These are phyloP conservation scores for Lepidurus arcticus DNA, from an alignment of 1,140 invertebrate species.

Conservation along the genomic window DNA sequence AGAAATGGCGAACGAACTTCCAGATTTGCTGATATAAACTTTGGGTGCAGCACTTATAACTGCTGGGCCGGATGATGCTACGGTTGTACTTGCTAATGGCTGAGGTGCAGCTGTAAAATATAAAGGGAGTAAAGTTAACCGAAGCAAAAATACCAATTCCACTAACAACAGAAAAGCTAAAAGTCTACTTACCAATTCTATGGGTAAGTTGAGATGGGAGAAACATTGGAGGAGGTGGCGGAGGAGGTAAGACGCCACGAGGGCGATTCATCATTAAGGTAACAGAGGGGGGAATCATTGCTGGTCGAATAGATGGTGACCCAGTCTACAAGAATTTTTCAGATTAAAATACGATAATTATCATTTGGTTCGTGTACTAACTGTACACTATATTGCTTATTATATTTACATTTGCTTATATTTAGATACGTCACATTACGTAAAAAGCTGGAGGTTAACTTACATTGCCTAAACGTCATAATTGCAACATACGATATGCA, in stretches of 20 bases:
- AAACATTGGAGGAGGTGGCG: slow-evolving; percentile 48
- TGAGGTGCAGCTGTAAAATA: neutral
- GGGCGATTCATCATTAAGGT: slow-evolving; percentile 43
- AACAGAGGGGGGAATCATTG: slow-evolving; percentile 28
- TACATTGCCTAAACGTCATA: slow-evolving; percentile 57
- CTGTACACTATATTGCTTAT: slow-evolving; percentile 53
- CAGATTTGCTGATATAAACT: slow-evolving; percentile 35
- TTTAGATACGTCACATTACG: slow-evolving; percentile 10
- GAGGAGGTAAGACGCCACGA: slow-evolving; percentile 40
- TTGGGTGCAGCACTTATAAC: slow-evolving; percentile 31
- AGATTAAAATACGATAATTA: neutral
- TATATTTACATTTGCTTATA: slow-evolving; percentile 20
- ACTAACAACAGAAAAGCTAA: slow-evolving; percentile 1
- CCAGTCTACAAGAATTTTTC: slow-evolving; percentile 39
- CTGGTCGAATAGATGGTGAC: neutral
- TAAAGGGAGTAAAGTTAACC: neutral
- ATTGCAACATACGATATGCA: slow-evolving; percentile 59
- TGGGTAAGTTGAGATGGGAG: slow-evolving; percentile 55
- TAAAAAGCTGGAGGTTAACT: slow-evolving; percentile 40
- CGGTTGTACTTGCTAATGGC: neutral
- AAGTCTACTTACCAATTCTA: slow-evolving; percentile 37
- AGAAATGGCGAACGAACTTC: slow-evolving; percentile 34
- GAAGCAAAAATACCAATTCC: neutral
- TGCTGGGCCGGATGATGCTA: neutral
- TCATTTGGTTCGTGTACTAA: slow-evolving; percentile 50